Evolutionary conservation across 2,797 vertebrate genomes (phyloP), one percentile per base, ranked within the genome.

Genomic region (Mormyrops attenuatus): DNA sequence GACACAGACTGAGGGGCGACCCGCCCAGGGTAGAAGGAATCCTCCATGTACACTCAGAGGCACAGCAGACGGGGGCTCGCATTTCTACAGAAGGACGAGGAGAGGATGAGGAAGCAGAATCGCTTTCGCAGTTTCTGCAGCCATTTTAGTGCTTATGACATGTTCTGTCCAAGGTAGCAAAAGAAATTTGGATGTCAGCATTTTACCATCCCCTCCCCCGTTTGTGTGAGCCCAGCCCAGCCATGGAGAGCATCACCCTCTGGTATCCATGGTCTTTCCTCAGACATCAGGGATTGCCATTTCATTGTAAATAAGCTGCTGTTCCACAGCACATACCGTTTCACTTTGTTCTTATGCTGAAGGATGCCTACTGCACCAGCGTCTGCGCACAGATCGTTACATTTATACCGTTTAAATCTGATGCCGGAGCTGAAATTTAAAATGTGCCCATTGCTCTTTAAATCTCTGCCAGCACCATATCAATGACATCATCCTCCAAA

Each of bases 401-500:
- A 30, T 50, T 52, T 30, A 85, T 47, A 5, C 47, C n/a, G 11
- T 52, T 50, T 85, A 85, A 17, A 26, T 26, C 82, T 66, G 77
- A 88, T 87, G 34, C 88, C 49, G 63, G 44, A 85, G 90, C 86
- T 88, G 80, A 87, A 60, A 73, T 89, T 69, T 66, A 88, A 85
- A 89, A 47, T 13, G 53, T 52, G 82, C 87, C 57, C 88, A 77
- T 91, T 91, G 92, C 91, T 90, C 92, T 92, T 92, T 93, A 90
- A 92, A 91, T 92, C 88, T 73, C 80, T 89, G 69, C 89, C 86
- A 89, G 89, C 90, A 92, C 89, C 90, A 92, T 87, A 89, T 91
- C 66, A 89, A 92, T 91, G 92, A 92, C 92, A 94, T 92, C 93
- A 93, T 92, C 91, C 89, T 93, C 91, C 90, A 90, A 88, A 89